Percentiles rank a stretch among this genome's conserved stretches.
Conservation (phyloP, 2,113 vertebrate genomes). For the Notechis scutatus region DNA sequence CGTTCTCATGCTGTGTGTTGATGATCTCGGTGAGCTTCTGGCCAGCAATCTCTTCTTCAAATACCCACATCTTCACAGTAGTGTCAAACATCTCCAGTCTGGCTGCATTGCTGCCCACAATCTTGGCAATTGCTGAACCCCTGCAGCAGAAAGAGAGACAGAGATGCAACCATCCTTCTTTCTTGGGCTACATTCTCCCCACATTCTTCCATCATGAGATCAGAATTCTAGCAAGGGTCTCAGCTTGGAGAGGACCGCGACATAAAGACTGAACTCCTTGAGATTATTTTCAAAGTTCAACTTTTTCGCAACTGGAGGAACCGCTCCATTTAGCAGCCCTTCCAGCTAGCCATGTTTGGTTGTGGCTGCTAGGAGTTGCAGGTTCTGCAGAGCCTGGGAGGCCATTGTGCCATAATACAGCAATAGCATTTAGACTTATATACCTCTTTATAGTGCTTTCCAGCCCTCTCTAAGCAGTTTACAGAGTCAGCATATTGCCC, state of each 20-base stretch:
- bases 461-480: too few species aligned
- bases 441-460: too few species aligned
- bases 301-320: neutral
- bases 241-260: neutral
- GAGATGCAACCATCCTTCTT: neutral
- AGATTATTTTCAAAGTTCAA: neutral
- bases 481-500: too few species aligned
- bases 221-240: neutral
- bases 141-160: slow-evolving; percentile 59
- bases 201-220: neutral
- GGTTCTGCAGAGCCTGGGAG: neutral
- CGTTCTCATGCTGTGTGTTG: slow-evolving; percentile 91
- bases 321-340: neutral
- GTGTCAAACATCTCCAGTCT: slow-evolving; percentile 79
- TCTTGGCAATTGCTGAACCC: slow-evolving; percentile 96
- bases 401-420: neutral
- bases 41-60: slow-evolving; percentile 84
- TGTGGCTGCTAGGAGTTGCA: neutral
- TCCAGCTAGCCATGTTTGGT: neutral
- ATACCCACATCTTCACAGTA: slow-evolving; percentile 93
- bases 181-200: neutral
- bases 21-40: slow-evolving; percentile 92
- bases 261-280: neutral
- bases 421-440: too few species aligned
- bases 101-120: slow-evolving; percentile 84